Conservation (phyloP, 2,888 invertebrate genomes). For the Catocala sponsa region DNA sequence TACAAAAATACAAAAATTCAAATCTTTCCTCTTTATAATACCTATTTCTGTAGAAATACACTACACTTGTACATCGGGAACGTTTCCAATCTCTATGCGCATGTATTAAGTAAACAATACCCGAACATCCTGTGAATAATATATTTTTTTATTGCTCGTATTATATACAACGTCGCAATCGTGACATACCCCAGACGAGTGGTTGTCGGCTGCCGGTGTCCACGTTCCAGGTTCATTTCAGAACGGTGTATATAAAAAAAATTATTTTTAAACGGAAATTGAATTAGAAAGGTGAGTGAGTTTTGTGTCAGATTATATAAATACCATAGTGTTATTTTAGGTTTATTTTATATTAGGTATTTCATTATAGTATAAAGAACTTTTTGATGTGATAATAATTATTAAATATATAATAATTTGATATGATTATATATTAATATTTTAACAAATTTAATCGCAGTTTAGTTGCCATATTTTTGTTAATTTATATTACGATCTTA, state of each 20-base stretch:
- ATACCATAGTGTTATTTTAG: too few species aligned
- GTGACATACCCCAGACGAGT: constrained; percentile 61
- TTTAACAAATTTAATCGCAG: too few species aligned
- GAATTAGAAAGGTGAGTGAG: constrained; percentile 47
- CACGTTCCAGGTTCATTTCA: constrained; percentile 56
- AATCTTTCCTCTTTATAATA: too few species aligned
- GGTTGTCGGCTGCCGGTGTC: constrained; percentile 70
- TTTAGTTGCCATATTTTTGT: too few species aligned
- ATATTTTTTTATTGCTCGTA: constrained; percentile 69
- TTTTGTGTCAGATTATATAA: not conserved
- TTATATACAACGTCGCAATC: constrained; percentile 67
- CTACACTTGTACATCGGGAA: not conserved
- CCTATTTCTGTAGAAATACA: too few species aligned
- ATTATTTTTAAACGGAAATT: constrained; percentile 36
- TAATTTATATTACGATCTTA: too few species aligned
- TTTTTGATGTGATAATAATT: too few species aligned
- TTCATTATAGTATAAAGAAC: too few species aligned
- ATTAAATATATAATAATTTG: too few species aligned
- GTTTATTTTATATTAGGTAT: too few species aligned
- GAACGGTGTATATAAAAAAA: constrained; percentile 31
- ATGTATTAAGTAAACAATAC: constrained; percentile 10
- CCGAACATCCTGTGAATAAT: constrained; percentile 59
- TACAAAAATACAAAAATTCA: too few species aligned
- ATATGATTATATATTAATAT: too few species aligned
- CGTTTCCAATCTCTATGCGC: constrained; percentile 1